These are phyloP conservation scores for Ia io DNA, from an alignment of 2,113 vertebrate genomes.

Conservation along the genomic window DNA sequence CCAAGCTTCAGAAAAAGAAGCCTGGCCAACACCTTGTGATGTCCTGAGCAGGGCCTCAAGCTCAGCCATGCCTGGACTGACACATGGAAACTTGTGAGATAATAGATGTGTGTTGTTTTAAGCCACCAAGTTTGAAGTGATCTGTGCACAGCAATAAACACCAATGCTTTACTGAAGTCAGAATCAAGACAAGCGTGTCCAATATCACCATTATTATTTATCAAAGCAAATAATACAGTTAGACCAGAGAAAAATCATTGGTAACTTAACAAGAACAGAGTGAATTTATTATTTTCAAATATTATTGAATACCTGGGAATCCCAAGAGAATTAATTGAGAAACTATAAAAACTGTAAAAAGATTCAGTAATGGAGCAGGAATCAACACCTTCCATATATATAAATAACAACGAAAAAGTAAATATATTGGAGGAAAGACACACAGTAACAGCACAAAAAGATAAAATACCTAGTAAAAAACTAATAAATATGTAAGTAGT, in stretches of 20 bases:
- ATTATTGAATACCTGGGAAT: neutral
- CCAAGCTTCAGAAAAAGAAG: neutral
- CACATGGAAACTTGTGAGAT: neutral
- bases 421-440: neutral
- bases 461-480: neutral
- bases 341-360: neutral
- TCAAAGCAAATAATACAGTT: too few relatives aligned
- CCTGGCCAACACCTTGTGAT: neutral
- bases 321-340: neutral
- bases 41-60: neutral
- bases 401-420: neutral
- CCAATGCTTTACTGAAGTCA: neutral
- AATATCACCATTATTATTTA: neutral
- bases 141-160: neutral
- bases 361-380: conserved; percentile 2
- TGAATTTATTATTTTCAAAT: neutral
- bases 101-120: neutral
- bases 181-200: neutral
- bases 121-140: neutral
- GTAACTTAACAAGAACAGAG: neutral
- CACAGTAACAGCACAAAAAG: neutral
- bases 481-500: neutral
- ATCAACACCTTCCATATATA: neutral
- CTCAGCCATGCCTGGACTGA: neutral
- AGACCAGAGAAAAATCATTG: neutral